Evolutionary conservation across 2,888 invertebrate genomes (phyloP).

Genomic region (Plagodis dolabraria): DNA sequence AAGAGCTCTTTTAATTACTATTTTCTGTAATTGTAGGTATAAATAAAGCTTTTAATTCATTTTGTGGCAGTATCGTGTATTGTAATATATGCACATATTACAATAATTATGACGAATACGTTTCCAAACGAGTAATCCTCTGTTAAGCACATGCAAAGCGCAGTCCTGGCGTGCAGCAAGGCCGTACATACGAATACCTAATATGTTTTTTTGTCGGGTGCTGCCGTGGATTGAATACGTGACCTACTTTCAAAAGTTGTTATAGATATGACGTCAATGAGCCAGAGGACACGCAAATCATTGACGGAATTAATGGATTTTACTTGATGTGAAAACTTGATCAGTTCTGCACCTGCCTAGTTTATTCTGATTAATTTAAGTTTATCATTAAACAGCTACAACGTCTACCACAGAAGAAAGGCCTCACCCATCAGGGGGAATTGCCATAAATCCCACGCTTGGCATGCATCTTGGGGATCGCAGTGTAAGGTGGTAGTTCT

Average conservation of each 20-base stretch:
- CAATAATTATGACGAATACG: constrained; percentile 27
- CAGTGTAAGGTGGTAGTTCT: no score
- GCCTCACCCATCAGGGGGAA: no score
- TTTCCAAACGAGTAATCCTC: constrained; percentile 25
- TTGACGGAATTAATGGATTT: constrained; percentile 29
- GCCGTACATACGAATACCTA: constrained; percentile 49
- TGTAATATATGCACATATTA: constrained; percentile 12
- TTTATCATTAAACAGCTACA: no score
- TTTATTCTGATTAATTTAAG: no score
- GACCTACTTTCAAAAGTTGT: constrained; percentile 74
- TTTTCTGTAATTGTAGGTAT: no score
- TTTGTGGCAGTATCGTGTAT: background rate
- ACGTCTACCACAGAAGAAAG: no score
- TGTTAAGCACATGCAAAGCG: constrained; percentile 36
- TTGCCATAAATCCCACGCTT: no score
- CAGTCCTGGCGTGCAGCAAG: constrained; percentile 61
- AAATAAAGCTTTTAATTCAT: no score
- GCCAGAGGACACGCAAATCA: constrained; percentile 45
- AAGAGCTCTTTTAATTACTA: no score
- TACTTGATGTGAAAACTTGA: constrained; percentile 6
- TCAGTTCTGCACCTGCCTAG: constrained; percentile 2
- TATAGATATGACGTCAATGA: constrained; percentile 72
- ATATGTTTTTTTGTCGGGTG: constrained; percentile 61
- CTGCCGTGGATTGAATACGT: constrained; percentile 62
- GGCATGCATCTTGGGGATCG: no score